Evolutionary conservation across 2,797 vertebrate species (phyloP).

Genomic region (Onychomys arenicola): DNA sequence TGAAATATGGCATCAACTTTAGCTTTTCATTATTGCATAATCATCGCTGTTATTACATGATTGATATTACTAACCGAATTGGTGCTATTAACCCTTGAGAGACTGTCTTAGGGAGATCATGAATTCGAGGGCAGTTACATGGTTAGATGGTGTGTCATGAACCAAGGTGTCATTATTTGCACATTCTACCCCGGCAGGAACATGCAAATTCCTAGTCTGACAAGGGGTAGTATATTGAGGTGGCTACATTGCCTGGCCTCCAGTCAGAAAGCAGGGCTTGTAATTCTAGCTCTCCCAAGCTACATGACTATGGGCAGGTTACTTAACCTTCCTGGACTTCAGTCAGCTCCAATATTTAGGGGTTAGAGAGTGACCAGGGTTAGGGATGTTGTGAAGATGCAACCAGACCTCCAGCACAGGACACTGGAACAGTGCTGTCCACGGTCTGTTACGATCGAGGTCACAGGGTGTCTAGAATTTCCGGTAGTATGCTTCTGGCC

Average conservation of each 20-base stretch:
- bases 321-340: not conserved
- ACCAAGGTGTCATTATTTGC: not conserved
- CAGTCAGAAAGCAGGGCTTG: not conserved
- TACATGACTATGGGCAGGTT: not conserved
- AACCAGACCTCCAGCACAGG: fast-evolving
- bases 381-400: not conserved
- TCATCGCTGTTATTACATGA: not conserved
- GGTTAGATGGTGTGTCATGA: not conserved
- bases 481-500: not conserved
- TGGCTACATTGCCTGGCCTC: not conserved
- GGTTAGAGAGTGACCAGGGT: not conserved
- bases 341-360: not conserved
- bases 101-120: not conserved
- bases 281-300: not conserved
- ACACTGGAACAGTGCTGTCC: not conserved
- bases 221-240: not conserved
- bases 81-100: not conserved
- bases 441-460: not conserved
- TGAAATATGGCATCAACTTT: not conserved
- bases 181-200: not conserved
- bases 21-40: not conserved
- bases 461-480: not conserved
- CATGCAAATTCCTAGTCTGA: not conserved
- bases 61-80: not conserved
- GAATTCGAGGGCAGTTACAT: not conserved